Evolutionary conservation across 2,888 invertebrate species (phyloP).

Genomic region (Metellina segmentata): DNA sequence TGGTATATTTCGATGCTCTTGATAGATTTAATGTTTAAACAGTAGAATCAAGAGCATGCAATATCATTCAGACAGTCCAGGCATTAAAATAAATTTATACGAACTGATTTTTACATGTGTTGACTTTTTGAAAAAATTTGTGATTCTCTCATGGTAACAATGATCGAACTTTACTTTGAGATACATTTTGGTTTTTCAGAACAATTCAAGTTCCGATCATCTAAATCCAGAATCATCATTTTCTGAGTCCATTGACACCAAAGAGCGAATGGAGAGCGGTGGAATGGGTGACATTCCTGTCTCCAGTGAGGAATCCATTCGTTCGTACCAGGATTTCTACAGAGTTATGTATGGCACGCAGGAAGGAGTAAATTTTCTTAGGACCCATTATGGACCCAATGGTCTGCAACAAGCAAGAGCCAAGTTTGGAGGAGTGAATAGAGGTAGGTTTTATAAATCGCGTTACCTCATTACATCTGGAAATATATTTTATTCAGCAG

Average conservation of each 20-base stretch:
- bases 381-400: slow-evolving; percentile 64
- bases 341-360: slow-evolving; percentile 53
- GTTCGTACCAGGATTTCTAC: slow-evolving; percentile 52
- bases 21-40: too few species aligned
- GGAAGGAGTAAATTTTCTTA: slow-evolving; percentile 61
- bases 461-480: background rate
- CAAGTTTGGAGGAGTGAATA: slow-evolving; percentile 29
- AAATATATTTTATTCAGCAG: too few species aligned
- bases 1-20: too few species aligned
- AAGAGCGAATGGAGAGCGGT: background rate
- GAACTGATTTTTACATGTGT: too few species aligned
- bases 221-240: background rate
- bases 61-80: too few species aligned
- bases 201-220: background rate
- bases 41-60: too few species aligned
- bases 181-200: background rate
- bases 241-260: background rate
- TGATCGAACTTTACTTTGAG: background rate
- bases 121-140: too few species aligned
- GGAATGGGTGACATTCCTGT: background rate
- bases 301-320: slow-evolving; percentile 21
- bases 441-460: slow-evolving; percentile 32
- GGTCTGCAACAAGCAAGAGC: slow-evolving; percentile 65
- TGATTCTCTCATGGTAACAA: too few species aligned
- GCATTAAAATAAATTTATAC: too few species aligned